phyloP scores from a whole-genome alignment of 2,113 vertebrate species.

The Calidris pygmaea region DNA sequence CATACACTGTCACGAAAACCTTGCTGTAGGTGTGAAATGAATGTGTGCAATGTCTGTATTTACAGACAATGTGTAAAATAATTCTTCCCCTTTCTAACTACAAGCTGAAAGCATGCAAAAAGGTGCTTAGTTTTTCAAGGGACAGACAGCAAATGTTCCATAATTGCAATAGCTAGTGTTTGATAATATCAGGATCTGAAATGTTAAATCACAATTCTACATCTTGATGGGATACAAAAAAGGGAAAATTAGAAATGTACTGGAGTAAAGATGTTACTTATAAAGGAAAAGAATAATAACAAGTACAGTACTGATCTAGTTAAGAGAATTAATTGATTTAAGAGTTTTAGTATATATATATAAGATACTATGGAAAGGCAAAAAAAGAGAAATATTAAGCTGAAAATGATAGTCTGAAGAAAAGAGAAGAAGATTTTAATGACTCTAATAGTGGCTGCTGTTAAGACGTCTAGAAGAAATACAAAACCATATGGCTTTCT shows the following conservation, averaged over 20 bases:
- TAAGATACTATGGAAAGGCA: not conserved
- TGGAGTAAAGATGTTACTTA: not conserved
- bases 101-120: not conserved
- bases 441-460: not conserved
- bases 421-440: not conserved
- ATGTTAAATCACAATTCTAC: not conserved
- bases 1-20: not conserved
- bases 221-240: not conserved
- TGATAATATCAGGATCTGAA: not conserved
- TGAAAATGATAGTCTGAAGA: not conserved
- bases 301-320: not conserved
- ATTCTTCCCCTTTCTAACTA: not conserved
- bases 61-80: not conserved
- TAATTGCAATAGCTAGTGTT: not conserved
- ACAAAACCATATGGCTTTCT: not conserved
- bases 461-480: not conserved
- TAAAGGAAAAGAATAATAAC: not conserved
- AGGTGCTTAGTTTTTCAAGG: not conserved
- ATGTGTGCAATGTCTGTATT: not conserved
- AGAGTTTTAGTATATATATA: not conserved
- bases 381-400: not conserved
- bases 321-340: not conserved
- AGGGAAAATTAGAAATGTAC: not conserved
- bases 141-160: not conserved
- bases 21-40: constrained; percentile 21